Evolutionary conservation across 2,113 vertebrate species (phyloP).

Genomic region (Ophiodon elongatus): DNA sequence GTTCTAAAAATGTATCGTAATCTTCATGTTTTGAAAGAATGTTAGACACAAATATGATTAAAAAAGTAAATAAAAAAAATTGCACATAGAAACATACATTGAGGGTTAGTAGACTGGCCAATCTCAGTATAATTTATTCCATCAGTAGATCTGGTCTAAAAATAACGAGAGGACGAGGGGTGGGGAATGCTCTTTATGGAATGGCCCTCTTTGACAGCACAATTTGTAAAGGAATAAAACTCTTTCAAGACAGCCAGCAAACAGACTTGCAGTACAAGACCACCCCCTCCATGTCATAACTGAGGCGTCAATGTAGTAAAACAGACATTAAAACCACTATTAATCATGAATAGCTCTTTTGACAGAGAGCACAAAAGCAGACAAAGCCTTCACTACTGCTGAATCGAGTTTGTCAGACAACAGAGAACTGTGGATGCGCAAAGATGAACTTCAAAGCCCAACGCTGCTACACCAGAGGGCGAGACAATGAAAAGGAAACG

Average conservation of each 20-base stretch:
- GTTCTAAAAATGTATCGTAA: background rate
- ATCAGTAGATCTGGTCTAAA: constrained; percentile 35
- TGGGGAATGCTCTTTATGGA: constrained; percentile 22
- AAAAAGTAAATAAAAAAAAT: background rate
- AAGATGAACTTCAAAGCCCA: constrained; percentile 64
- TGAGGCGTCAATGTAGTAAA: constrained; percentile 65
- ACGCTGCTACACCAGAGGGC: constrained; percentile 23
- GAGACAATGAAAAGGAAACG: constrained; percentile 30
- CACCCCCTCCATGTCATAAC: constrained; percentile 55
- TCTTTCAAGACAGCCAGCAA: constrained; percentile 46
- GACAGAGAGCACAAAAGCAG: constrained; percentile 58
- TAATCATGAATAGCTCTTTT: constrained; percentile 70
- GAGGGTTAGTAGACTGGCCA: background rate
- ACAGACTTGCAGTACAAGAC: constrained; percentile 33
- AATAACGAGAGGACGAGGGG: constrained; percentile 17
- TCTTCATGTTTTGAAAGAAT: background rate
- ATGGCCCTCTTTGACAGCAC: constrained; percentile 27
- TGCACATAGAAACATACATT: background rate
- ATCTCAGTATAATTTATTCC: constrained; percentile 23
- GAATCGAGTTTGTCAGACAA: constrained; percentile 65
- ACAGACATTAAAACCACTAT: constrained; percentile 72
- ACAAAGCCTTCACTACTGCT: constrained; percentile 50
- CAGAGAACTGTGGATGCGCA: constrained; percentile 35
- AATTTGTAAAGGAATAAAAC: constrained; percentile 55
- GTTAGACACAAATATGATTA: background rate